A percentile compares a stretch with the other conserved stretches of the same genome.
Evolutionary conservation across 2,797 vertebrate genomes (phyloP).

Genomic region (Galago senegalensis): DNA sequence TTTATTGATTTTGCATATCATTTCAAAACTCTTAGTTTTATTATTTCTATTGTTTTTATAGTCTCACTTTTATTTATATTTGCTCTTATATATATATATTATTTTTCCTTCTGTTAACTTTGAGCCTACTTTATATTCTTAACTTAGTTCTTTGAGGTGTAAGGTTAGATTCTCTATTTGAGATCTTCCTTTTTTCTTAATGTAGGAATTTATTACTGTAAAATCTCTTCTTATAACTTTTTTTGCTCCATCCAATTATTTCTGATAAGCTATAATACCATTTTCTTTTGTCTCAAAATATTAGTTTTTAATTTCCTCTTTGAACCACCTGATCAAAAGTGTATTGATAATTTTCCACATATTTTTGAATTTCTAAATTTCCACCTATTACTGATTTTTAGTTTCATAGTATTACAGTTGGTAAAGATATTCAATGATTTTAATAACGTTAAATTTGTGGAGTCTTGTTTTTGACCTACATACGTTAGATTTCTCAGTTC

Average conservation of each 20-base stretch:
- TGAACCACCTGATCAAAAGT: background rate
- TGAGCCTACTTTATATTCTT: background rate
- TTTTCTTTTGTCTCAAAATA: background rate
- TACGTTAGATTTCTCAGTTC: background rate
- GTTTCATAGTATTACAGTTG: background rate
- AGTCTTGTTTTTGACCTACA: background rate
- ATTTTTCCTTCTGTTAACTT: background rate
- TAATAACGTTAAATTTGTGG: background rate
- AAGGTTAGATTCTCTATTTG: background rate
- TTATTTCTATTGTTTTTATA: background rate
- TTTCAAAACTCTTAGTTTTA: background rate
- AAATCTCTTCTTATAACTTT: background rate
- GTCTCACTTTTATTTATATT: background rate
- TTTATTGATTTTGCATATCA: background rate
- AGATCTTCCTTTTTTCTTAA: background rate
- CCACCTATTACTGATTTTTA: background rate
- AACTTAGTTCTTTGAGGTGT: background rate
- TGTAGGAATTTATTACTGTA: background rate
- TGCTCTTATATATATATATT: background rate
- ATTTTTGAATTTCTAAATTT: background rate
- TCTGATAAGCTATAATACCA: background rate
- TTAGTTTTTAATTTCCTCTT: background rate
- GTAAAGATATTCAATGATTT: background rate
- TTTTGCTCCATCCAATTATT: background rate
- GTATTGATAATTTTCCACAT: background rate